Base-by-base conservation (phyloP, 2,888 invertebrate species). In the Tipula unca region DNA sequence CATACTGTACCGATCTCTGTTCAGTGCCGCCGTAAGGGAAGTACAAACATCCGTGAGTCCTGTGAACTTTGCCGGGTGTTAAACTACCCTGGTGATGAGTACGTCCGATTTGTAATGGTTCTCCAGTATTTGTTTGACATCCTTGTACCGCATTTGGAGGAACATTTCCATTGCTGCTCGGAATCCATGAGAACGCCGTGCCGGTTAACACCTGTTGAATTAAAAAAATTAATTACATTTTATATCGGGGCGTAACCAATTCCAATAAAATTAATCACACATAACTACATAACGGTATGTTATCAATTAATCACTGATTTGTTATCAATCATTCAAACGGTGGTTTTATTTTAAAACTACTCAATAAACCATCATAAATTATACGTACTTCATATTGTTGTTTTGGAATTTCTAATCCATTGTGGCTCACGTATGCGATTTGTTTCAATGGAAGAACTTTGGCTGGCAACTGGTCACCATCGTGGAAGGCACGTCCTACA, bases 381-480 rank as follows among this genome's bases (percentile, higher is more conserved):
- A 32, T 13, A 17, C 54, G 2, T 36, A 92, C 92, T 88, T 93
- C 93, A 87, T 90, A 93, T 29, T 89, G 89, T 48, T 90, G 88
- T 88, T 93, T 93, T 29, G 90, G 88, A 87, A 92, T 90, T 89
- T 94, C 94, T 86, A 91, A 90, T 10, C 94, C 94, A 14, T 89
- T 91, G 86, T 91, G 91, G 54, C 92, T 91, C 20, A 94, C 90
- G 87, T 94, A 94, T 25, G 93, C 93, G 20, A 91, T 91, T 25
- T 90, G 89, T 88, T 92, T 93, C 85, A 91, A 92, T 1, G 94
- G 93, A 17, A 94, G 91, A 2, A 94, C 91, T 90, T 94, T 94
- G 0, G 93, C 93, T 10, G 94, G 94, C 13, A 94, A 87, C 90
- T 92, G 91, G 88, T 94, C 93, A 13, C 93, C 93, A 83, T 92